Evolutionary conservation across 64 coral and sea anemone species (phyloP).

Genomic region (Actinia equina): DNA sequence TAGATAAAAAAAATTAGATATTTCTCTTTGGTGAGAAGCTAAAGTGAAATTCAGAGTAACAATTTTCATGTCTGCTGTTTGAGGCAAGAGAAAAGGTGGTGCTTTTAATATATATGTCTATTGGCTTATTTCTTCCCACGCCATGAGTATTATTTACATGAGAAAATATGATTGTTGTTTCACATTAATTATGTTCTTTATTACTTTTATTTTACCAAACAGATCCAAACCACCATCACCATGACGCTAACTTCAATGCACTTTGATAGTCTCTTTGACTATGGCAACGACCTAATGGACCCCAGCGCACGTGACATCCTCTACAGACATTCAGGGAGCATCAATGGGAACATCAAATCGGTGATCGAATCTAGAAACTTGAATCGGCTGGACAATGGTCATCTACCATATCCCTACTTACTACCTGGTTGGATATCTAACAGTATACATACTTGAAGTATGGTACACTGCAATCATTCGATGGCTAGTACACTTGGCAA

Average conservation of each 20-base stretch:
- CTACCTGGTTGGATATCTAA: constrained; percentile 60
- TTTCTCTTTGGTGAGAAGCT: no score
- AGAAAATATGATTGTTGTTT: neutral
- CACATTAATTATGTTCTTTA: no score
- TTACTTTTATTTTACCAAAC: neutral
- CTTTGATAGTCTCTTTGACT: constrained; percentile 43
- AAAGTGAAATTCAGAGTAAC: no score
- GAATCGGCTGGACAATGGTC: neutral
- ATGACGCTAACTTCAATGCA: constrained; percentile 50
- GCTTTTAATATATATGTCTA: no score
- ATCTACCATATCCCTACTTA: constrained; percentile 48
- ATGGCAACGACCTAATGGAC: constrained; percentile 33
- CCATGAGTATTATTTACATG: no score
- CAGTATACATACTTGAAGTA: constrained; percentile 42
- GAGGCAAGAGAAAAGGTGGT: no score
- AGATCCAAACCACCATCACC: constrained; percentile 47
- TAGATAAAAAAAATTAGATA: no score
- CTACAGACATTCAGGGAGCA: constrained; percentile 9
- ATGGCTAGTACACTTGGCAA: no score
- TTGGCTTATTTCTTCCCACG: no score
- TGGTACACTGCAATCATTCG: no score
- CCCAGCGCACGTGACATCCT: constrained; percentile 22
- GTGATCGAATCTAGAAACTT: constrained; percentile 12
- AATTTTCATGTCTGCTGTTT: no score
- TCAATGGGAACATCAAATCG: constrained; percentile 10